Evolutionary conservation across 1,140 invertebrate species (phyloP), one percentile per base, ranked within the genome.

Genomic region (Apis dorsata): DNA sequence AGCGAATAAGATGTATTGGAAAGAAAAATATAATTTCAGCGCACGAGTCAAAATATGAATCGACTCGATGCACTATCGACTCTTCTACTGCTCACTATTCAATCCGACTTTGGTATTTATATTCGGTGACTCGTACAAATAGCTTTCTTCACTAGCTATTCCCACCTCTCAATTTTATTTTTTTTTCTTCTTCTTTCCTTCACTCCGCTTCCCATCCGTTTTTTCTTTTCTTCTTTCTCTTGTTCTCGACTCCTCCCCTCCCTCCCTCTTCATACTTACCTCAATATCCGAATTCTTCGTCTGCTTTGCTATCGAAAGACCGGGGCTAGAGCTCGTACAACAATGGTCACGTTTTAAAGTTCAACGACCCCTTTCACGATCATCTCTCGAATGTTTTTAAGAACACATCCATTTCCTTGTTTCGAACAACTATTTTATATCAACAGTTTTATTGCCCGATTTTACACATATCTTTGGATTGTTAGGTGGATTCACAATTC

Each of bases 71-170:
- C 73, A 60, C 44, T 53, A 59, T 12, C 74, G 63, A 74, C 73
- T 87, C 70, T 82, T 84, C 72, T 49, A 91, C 90, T 90, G 85
- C 62, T 83, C 74, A 85, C 71, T 84, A 86, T 78, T 87, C 69
- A 77, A 81, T 78, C 63, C 65, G 81, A 49, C 83, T 82, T 86
- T 83, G 76, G 88, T 89, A 90, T 89, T 91, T 91, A 91, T 90
- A 91, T 85, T 86, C 86, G 75, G 68, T 69, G 85, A 82, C 63
- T 82, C 55, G 62, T 82, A 83, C 73, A 51, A 69, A 70, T 69
- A 59, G 79, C 79, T 70, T 72, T 78, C 68, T 24, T 63, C 63
- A 68, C n/a, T 62, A 55, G n/a, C 34, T 76, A 28, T 66, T 57
- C 60, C 63, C 81, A 60, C 66, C 17, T 74, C 24, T 55, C 65